Conservation (phyloP, 2,797 vertebrate genomes). For the Apogon hyalosoma region DNA sequence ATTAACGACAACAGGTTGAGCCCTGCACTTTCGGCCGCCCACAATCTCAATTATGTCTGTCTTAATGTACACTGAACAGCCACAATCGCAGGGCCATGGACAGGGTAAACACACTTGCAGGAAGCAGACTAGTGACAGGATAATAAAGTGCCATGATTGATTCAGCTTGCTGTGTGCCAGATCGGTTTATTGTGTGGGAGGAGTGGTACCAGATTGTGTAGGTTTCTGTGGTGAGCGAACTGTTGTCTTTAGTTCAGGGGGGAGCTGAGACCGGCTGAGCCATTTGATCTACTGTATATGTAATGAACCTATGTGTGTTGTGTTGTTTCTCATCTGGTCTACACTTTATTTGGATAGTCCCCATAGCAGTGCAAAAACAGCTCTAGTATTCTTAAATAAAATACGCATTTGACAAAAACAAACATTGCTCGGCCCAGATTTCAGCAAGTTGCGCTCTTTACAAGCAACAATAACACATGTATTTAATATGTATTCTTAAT, state of each 20-base stretch:
- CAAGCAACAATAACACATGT: too few species aligned
- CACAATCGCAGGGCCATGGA: slow-evolving; percentile 76
- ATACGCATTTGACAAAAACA: too few species aligned
- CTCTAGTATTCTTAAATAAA: too few species aligned
- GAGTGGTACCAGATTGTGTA: slow-evolving; percentile 80
- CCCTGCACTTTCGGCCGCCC: slow-evolving; percentile 82
- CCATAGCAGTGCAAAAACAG: too few species aligned
- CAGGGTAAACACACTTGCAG: slow-evolving; percentile 83
- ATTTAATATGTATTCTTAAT: too few species aligned
- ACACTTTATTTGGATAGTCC: neutral
- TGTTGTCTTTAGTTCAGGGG: slow-evolving; percentile 56
- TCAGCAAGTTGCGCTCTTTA: too few species aligned
- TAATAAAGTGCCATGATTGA: slow-evolving; percentile 87
- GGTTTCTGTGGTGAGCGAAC: slow-evolving; percentile 69
- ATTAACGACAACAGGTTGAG: slow-evolving; percentile 86
- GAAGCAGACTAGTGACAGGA: slow-evolving; percentile 85
- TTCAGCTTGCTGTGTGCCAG: slow-evolving; percentile 81
- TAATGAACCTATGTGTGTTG: slow-evolving; percentile 21
- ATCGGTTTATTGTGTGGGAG: slow-evolving; percentile 81
- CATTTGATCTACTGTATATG: slow-evolving; percentile 48
- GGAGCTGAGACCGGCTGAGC: slow-evolving; percentile 23
- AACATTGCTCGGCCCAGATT: too few species aligned
- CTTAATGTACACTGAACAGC: slow-evolving; percentile 85
- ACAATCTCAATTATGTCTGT: slow-evolving; percentile 85
- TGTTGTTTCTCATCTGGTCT: slow-evolving; percentile 3